A percentile compares a stretch with the other conserved stretches of the same genome.
Evolutionary conservation across 2,797 vertebrate species (phyloP).

Genomic region (Pelochelys cantorii): DNA sequence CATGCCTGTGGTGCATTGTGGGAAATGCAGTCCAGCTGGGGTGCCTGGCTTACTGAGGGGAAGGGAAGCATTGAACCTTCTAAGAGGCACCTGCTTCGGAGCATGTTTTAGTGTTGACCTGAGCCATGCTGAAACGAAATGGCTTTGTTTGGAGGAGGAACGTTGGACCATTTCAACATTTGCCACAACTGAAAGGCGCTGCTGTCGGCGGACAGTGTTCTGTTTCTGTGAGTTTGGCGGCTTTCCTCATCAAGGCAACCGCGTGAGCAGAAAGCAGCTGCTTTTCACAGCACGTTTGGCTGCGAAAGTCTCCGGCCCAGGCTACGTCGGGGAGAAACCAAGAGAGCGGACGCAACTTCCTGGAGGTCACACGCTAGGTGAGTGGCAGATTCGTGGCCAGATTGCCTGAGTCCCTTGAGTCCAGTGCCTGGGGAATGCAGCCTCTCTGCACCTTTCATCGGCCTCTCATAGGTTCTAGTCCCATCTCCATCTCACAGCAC

Average conservation of each 20-base stretch:
- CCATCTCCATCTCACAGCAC: background rate
- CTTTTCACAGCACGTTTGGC: too few relatives aligned
- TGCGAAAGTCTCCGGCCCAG: too few relatives aligned
- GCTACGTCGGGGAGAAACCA: too few relatives aligned
- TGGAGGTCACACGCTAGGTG: too few relatives aligned
- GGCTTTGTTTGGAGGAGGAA: conserved; percentile 22
- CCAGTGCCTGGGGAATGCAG: background rate
- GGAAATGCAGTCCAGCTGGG: background rate
- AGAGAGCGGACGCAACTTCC: too few relatives aligned
- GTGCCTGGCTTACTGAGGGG: background rate
- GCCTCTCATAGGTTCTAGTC: background rate
- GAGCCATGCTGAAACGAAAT: conserved; percentile 17
- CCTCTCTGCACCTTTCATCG: background rate
- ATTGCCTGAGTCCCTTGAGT: background rate
- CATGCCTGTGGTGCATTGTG: background rate
- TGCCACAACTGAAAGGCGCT: too few relatives aligned
- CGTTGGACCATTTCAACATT: background rate
- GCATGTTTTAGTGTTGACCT: conserved; percentile 15
- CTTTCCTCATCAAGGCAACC: too few relatives aligned
- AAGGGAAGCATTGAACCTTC: background rate
- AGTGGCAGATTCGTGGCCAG: background rate
- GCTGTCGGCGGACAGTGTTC: too few relatives aligned
- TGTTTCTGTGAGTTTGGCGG: too few relatives aligned
- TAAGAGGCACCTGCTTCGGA: background rate
- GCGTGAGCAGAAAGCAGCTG: too few relatives aligned